These are phyloP conservation scores for Kryphioiulus occultus DNA, from an alignment of 2,888 invertebrate species.

Conservation along the genomic window DNA sequence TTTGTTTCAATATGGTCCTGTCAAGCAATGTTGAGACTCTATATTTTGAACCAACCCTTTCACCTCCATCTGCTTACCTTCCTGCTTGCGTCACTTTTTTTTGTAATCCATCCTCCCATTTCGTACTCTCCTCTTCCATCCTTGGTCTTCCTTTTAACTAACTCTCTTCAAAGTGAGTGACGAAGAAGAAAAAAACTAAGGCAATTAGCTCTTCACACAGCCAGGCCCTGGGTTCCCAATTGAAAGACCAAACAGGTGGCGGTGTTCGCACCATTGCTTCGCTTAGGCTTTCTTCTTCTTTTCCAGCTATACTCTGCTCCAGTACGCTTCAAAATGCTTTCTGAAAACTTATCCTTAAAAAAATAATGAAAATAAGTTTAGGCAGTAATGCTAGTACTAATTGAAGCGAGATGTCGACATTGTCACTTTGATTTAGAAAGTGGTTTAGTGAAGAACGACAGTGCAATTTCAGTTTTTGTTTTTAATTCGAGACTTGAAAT, in stretches of 20 bases:
- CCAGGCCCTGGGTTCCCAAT: conserved; percentile 19
- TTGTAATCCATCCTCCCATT: conserved; percentile 19
- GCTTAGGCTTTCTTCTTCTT: neutral
- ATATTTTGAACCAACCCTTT: neutral
- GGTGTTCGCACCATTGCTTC: neutral
- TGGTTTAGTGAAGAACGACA: neutral
- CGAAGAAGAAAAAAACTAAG: conserved; percentile 26
- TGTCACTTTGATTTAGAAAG: neutral
- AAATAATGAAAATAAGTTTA: neutral
- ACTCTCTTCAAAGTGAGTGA: conserved; percentile 30
- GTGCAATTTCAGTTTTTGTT: neutral
- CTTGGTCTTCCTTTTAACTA: conserved; percentile 31
- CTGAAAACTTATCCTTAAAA: neutral
- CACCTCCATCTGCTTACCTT: neutral
- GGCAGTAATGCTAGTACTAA: neutral
- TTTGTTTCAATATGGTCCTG: neutral
- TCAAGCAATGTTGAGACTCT: neutral
- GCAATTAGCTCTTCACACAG: conserved; percentile 24
- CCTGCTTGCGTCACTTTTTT: conserved; percentile 2
- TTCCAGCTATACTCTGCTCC: neutral
- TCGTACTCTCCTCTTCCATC: neutral
- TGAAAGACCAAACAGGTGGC: conserved; percentile 24
- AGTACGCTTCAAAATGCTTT: neutral
- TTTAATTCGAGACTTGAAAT: too few relatives aligned
- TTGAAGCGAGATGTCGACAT: neutral